Base-by-base conservation (phyloP, 92 coral and sea anemone species). In the Virgularia gustaviana region DNA sequence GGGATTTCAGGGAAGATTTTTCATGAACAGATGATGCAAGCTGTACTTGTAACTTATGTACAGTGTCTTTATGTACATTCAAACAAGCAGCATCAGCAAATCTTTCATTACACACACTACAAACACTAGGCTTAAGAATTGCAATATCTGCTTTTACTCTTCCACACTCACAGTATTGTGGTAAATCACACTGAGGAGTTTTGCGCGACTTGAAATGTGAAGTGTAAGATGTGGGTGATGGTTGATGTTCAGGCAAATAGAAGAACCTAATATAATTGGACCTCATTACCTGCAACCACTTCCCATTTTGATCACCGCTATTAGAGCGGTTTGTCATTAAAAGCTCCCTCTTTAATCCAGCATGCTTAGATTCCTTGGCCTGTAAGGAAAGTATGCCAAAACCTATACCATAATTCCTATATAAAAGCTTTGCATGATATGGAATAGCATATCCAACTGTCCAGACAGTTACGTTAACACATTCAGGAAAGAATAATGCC, bases 401-500 rank as follows among this genome's bases (percentile, higher is more conserved):
- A n/a, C n/a, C n/a, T n/a, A n/a, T n/a, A n/a, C n/a, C n/a, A n/a
- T n/a, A n/a, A n/a, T n/a, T n/a, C n/a, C 22, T 15, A 15, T 47
- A 47, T 32, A 84, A 24, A 57, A 52, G 11, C 34, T 44, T 32
- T 49, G 88, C 85, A 74, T 84, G 88, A 52, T 73, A 74, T 20
- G 81, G 81, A 39, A 84, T 72, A 42, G 88, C 88, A 79, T 84
- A 84, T 29, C 80, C 88, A 11, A 84, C 64, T 32, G 88, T n/a
- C n/a, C n/a, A n/a, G n/a, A n/a, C n/a, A n/a, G n/a, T n/a, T n/a
- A n/a, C n/a, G n/a, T n/a, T 76, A 3, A 76, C 56, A 42, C 77
- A 37, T 47, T 23, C 11, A 20, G 65, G 76, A n/a, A n/a, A n/a
- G n/a, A n/a, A n/a, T n/a, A n/a, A n/a, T n/a, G n/a, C n/a, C n/a